A percentile compares a stretch with the other conserved stretches of the same genome.
Conservation (phyloP, 2,113 vertebrate genomes). For the Dipodomys spectabilis region DNA sequence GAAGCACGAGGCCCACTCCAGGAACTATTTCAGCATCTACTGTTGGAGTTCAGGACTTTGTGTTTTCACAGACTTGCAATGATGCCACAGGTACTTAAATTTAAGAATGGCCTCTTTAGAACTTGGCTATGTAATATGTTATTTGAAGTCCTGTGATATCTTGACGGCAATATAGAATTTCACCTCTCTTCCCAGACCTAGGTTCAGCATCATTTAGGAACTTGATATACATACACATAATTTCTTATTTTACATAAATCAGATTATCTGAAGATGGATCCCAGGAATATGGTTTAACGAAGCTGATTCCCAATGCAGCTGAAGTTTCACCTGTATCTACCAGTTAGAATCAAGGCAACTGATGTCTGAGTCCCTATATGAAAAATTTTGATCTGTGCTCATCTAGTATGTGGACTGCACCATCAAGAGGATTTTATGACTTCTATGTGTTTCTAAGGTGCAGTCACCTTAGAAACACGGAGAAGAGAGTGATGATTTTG, state of each 20-base stretch:
- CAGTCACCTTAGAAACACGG: neutral
- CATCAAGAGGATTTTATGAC: neutral
- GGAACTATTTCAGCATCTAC: neutral
- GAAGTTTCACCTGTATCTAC: neutral
- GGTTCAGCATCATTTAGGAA: neutral
- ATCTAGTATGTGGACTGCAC: neutral
- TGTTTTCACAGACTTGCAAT: neutral
- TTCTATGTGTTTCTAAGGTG: neutral
- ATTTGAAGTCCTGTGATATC: neutral
- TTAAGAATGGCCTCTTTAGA: neutral
- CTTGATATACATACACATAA: neutral
- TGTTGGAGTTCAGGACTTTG: neutral
- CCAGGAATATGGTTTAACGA: neutral
- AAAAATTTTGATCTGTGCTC: neutral
- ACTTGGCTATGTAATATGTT: neutral
- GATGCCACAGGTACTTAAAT: neutral
- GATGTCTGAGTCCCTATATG: neutral
- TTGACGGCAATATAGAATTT: neutral
- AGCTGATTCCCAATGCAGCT: neutral
- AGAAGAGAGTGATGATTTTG: neutral
- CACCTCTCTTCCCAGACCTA: neutral
- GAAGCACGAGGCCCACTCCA: neutral
- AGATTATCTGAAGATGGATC: neutral
- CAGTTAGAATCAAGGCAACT: neutral
- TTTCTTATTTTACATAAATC: slow-evolving; percentile 3